phyloP scores from a whole-genome alignment of 2,113 vertebrate species.

The Lasiurus cinereus region DNA sequence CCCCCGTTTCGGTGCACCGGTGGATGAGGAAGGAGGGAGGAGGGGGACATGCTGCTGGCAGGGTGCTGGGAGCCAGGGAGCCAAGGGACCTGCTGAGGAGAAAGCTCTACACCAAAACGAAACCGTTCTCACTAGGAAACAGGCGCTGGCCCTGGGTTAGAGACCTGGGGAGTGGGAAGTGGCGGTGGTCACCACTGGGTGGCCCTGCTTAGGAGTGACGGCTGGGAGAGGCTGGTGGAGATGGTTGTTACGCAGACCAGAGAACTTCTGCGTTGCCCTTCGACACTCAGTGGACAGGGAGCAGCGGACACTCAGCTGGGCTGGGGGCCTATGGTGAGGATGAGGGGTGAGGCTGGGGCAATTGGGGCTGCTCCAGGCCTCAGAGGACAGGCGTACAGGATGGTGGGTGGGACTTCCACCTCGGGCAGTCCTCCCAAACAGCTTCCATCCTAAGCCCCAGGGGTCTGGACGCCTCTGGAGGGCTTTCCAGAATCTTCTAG shows the following conservation, averaged over 20 bases:
- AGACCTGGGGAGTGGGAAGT: neutral
- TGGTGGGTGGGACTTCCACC: neutral
- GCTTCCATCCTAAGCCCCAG: neutral
- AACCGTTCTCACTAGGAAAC: neutral
- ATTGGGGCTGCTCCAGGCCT: neutral
- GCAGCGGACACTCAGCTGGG: neutral
- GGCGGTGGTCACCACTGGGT: neutral
- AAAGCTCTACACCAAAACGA: neutral
- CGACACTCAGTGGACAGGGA: neutral
- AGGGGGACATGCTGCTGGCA: neutral
- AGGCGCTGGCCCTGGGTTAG: neutral
- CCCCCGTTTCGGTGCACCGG: neutral
- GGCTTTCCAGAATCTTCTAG: constrained; percentile 26
- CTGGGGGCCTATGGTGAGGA: no score
- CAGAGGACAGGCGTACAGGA: neutral
- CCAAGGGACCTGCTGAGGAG: neutral
- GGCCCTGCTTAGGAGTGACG: neutral
- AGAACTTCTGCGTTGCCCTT: neutral
- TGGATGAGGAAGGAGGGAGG: neutral
- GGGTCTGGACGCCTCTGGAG: neutral
- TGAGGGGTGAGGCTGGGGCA: no score
- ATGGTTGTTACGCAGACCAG: neutral
- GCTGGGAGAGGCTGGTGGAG: neutral
- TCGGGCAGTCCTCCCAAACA: neutral
- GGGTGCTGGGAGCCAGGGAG: neutral